phyloP scores from a whole-genome alignment of 2,113 vertebrate genomes.

The Cettia cetti region DNA sequence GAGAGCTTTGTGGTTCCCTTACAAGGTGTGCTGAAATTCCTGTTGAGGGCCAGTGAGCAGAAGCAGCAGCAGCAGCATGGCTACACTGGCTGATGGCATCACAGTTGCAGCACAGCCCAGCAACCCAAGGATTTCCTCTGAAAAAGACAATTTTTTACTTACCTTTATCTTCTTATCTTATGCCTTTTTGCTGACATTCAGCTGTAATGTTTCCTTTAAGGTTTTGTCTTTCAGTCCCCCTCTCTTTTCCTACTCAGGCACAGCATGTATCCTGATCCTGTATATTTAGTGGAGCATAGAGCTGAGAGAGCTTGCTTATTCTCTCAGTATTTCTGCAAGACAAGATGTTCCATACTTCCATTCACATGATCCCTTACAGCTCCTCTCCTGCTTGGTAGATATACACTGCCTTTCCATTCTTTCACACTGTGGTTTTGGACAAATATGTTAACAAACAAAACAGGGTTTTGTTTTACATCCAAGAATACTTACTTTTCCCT shows the following conservation, averaged over 20 bases:
- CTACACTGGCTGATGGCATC: not conserved
- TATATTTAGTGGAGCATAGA: not conserved
- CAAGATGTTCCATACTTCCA: not conserved
- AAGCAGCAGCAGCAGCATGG: not conserved
- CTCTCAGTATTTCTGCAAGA: not conserved
- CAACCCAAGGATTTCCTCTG: not conserved
- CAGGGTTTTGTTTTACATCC: not conserved
- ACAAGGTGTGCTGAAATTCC: not conserved
- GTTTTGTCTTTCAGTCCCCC: not conserved
- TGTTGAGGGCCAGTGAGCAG: not conserved
- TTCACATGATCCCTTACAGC: not conserved
- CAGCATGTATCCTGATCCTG: not conserved
- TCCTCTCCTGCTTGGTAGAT: not conserved
- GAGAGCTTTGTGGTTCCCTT: slow-evolving; percentile 15
- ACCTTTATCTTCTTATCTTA: not conserved
- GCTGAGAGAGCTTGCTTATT: not conserved
- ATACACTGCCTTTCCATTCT: not conserved
- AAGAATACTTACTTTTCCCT: not conserved
- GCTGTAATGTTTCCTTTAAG: not conserved
- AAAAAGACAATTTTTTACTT: not conserved
- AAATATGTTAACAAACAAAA: not conserved
- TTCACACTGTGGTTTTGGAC: not conserved
- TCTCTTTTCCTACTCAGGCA: not conserved
- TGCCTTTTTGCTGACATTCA: not conserved
- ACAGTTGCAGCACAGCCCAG: not conserved